Conservation (phyloP, 2,888 invertebrate species). For the Drosophila algonquin region DNA sequence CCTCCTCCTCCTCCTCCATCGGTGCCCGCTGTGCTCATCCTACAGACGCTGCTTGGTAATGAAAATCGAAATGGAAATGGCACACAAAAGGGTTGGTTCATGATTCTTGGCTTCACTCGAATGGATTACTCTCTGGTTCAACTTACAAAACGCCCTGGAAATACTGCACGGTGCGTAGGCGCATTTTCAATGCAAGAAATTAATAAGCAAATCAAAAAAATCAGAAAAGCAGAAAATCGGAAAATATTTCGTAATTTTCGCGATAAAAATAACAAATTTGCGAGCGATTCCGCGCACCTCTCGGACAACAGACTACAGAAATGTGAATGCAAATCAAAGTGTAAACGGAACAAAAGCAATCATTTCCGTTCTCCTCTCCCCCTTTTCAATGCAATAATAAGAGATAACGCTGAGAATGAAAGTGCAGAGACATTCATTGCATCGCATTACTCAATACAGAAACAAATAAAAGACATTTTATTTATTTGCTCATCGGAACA, state of each 20-base stretch:
- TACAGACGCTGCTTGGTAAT: conserved; percentile 66
- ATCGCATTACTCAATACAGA: conserved; percentile 1
- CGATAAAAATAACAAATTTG: conserved; percentile 38
- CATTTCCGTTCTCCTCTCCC: background rate
- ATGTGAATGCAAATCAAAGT: conserved; percentile 28
- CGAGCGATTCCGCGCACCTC: background rate
- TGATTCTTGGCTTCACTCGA: conserved; percentile 7
- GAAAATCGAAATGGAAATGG: conserved; percentile 39
- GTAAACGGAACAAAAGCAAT: conserved; percentile 21
- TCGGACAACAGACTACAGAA: conserved; percentile 31
- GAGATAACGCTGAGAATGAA: conserved; percentile 32
- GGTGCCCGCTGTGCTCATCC: conserved; percentile 66
- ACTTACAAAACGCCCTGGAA: conserved; percentile 59
- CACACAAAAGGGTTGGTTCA: conserved; percentile 24
- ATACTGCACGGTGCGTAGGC: conserved; percentile 40
- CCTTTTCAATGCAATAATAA: conserved; percentile 43
- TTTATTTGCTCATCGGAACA: conserved; percentile 35
- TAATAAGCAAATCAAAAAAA: conserved; percentile 12
- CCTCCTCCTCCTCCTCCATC: conserved; percentile 39
- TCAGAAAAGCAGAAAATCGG: conserved; percentile 12
- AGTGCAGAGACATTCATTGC: conserved; percentile 12
- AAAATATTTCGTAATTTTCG: conserved; percentile 39
- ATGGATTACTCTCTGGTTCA: background rate
- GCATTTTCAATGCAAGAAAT: conserved; percentile 49
- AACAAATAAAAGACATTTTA: conserved; percentile 6